Conservation (phyloP, 2,113 vertebrate genomes). For the Dissostichus mawsoni region DNA sequence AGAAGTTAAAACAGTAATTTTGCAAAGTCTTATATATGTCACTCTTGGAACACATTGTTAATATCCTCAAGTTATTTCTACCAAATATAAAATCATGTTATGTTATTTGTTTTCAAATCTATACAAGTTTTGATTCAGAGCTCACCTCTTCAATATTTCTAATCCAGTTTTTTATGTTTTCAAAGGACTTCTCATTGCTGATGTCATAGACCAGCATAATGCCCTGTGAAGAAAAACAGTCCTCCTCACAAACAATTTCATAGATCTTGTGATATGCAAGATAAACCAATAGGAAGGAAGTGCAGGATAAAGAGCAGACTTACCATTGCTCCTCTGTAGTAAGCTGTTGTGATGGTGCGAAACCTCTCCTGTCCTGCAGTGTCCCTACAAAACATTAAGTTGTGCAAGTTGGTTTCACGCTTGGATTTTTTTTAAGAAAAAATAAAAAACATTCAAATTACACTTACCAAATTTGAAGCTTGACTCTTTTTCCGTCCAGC, state of each 20-base stretch:
- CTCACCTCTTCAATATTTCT: slow-evolving; percentile 98
- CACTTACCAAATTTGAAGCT: slow-evolving; percentile 97
- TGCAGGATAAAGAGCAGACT: slow-evolving; percentile 13
- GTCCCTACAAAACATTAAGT: slow-evolving; percentile 85
- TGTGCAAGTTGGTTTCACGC: neutral
- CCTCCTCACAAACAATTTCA: neutral
- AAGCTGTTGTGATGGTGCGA: slow-evolving; percentile 95
- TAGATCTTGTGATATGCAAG: neutral
- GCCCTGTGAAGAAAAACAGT: slow-evolving; percentile 82
- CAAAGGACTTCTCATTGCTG: slow-evolving; percentile 98
- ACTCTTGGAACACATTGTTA: neutral
- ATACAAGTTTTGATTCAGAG: neutral
- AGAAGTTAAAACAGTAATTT: slow-evolving; percentile 30
- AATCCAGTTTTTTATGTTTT: slow-evolving; percentile 99
- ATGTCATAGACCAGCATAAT: slow-evolving; percentile 99
- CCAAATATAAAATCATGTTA: neutral
- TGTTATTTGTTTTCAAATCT: neutral
- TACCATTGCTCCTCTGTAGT: slow-evolving; percentile 96
- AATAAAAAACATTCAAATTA: neutral
- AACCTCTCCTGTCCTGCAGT: slow-evolving; percentile 96
- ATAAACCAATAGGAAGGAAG: neutral
- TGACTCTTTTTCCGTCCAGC: slow-evolving; percentile 97
- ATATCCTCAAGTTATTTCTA: neutral
- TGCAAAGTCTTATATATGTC: neutral
- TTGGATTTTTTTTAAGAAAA: neutral